Base-by-base conservation (phyloP, 2,888 invertebrate genomes). In the Archips crataeganus region DNA sequence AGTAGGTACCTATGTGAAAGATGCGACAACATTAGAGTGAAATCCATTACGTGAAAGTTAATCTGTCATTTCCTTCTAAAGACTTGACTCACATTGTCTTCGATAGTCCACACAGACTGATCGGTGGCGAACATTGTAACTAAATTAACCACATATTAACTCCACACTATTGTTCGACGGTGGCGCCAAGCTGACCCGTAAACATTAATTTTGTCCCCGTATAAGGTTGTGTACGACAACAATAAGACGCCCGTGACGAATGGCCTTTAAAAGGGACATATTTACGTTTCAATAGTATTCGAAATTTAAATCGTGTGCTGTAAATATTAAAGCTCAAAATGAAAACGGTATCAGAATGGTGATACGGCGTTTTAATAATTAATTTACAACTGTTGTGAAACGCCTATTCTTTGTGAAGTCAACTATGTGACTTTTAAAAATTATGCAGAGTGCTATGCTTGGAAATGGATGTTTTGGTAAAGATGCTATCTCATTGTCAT, bases 351-450 rank as follows among this genome's bases (percentile, higher is more conserved):
- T 32, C 2, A 23, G 3, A 11, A 10, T 3, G 32, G 23, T 32
- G 57, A 11, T 32, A 11, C 10, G 57, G 3, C 32, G 11, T 57
- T 57, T 57, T 10, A 23, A 54, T 32, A 57, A 23, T 54, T 8
- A 23, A 54, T 54, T 23, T 11, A 32, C 2, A 11, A 13, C 8
- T 15, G 68, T 68, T 68, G 68, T 57, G 67, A 10, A 71, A 73
- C 73, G 73, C 68, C 73, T 73, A 63, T 71, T 71, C 71, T 73
- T 64, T 13, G 67, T 51, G 39, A 34, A 49, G 60, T 32, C 60
- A 51, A 57, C n/a, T 34, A n/a, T n/a, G 49, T 63, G 63, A 63
- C 63, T 63, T 63, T 47, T 32, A 47, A 65, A 65, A 65, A 34
- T n/a, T 65, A 51, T 51, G 65, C 65, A 13, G 49, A 65, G 65